phyloP scores from a whole-genome alignment of 2,888 invertebrate genomes.

The Limnephilus lunatus region DNA sequence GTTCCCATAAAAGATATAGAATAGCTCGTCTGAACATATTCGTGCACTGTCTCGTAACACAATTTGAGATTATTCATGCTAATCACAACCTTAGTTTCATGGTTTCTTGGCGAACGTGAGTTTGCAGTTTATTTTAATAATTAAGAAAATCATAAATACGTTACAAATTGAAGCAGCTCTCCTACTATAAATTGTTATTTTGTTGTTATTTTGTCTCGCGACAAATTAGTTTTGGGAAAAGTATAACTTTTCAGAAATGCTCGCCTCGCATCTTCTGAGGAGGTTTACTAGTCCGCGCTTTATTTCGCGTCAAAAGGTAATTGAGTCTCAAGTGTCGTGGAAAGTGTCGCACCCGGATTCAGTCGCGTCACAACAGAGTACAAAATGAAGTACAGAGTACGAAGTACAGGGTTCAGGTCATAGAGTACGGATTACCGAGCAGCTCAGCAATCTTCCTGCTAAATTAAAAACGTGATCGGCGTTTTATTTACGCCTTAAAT shows the following conservation, averaged over 20 bases:
- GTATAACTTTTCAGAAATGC: not conserved
- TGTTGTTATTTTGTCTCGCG: not conserved
- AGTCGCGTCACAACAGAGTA: not conserved
- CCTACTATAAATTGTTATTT: too few species aligned
- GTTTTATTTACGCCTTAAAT: not conserved
- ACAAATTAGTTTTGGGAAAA: not conserved
- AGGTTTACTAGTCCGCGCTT: slow-evolving; percentile 31
- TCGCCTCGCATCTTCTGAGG: not conserved
- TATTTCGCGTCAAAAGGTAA: slow-evolving; percentile 54
- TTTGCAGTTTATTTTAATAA: not conserved
- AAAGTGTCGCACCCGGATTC: slow-evolving; percentile 19
- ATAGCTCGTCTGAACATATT: too few species aligned
- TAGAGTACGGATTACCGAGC: not conserved
- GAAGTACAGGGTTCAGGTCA: not conserved
- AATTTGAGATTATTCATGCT: too few species aligned
- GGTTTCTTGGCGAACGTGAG: too few species aligned
- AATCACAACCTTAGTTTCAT: too few species aligned
- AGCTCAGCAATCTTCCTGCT: not conserved
- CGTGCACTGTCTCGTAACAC: too few species aligned
- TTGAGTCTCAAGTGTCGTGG: slow-evolving; percentile 53
- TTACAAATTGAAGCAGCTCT: not conserved
- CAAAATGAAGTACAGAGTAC: not conserved
- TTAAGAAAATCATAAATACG: not conserved
- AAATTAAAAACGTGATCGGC: slow-evolving; percentile 23
- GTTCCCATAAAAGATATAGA: too few species aligned